Base-by-base conservation (phyloP, 2,888 invertebrate genomes). In the Carabus problematicus region DNA sequence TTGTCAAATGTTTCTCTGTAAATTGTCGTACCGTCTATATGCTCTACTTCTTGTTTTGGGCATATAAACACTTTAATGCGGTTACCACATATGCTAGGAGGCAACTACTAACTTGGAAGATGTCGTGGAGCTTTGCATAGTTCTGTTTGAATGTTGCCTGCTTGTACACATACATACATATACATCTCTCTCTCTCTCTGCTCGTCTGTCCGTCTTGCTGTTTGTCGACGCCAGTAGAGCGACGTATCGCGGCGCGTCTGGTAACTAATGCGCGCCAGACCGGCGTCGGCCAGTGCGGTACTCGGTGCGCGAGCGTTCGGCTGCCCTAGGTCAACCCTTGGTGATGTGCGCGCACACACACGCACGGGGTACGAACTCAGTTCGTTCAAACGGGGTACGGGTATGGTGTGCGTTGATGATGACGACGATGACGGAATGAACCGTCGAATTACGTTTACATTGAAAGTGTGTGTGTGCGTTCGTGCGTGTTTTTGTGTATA, bases 311-410 rank as follows among this genome's bases (percentile, higher is more conserved):
- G 52, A 52, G 52, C 52, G 52, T 52, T 12, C 41, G 42, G 16
- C 54, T 45, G 64, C 39, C 62, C 62, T 62, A 62, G 62, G 62
- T 62, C 62, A 62, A 62, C 49, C 47, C 42, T 43, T 42, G 55
- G n/a, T 55, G 64, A 42, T 9, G 12, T 58, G n/a, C 12, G 58
- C 11, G 58, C 16, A 40, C 41, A 40, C 41, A 29, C 42, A 29
- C 47, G 47, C 16, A 47, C 47, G 47, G 47, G 12, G 47, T 47
- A 47, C 12, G 16, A 47, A 47, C 16, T 7, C 16, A 8, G 19
- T 52, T 12, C 12, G 1, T 49, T 8, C 19, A 52, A 16, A 52
- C 19, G 11, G 52, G 16, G 8, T 8, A 16, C 19, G 16, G 16
- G 18, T 52, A 16, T 14, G 18, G 18, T 52, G 18, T 52, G 14